Conservation (phyloP, 2,888 invertebrate species). For the Alentia gelatinosa region DNA sequence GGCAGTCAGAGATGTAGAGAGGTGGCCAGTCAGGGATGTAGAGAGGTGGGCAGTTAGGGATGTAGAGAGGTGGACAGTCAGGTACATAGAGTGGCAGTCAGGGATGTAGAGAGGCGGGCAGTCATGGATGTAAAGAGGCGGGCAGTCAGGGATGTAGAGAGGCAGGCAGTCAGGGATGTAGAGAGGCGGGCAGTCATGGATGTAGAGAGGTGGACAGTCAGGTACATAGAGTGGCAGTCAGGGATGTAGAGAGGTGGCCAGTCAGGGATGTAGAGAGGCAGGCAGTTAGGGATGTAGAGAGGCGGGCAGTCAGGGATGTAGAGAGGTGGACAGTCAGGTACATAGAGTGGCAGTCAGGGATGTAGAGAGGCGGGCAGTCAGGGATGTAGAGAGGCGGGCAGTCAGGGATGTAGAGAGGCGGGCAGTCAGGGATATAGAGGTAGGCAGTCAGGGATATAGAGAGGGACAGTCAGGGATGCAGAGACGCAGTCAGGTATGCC, state of each 20-base stretch:
- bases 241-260: too few relatives aligned
- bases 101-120: background rate
- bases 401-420: background rate
- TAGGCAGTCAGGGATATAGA: background rate
- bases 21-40: background rate
- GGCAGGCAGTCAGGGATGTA: background rate
- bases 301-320: background rate
- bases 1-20: background rate
- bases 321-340: background rate
- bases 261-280: background rate
- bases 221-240: too few relatives aligned
- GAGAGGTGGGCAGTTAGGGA: background rate
- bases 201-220: background rate
- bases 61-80: background rate
- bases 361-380: background rate
- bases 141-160: background rate
- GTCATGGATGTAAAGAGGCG: background rate
- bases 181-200: background rate
- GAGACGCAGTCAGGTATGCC: background rate
- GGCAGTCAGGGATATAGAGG: background rate
- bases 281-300: background rate
- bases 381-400: background rate
- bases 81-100: background rate
- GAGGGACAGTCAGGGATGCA: background rate
- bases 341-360: background rate